Conservation (phyloP, 2,888 invertebrate species). For the Chydorus sphaericus region DNA sequence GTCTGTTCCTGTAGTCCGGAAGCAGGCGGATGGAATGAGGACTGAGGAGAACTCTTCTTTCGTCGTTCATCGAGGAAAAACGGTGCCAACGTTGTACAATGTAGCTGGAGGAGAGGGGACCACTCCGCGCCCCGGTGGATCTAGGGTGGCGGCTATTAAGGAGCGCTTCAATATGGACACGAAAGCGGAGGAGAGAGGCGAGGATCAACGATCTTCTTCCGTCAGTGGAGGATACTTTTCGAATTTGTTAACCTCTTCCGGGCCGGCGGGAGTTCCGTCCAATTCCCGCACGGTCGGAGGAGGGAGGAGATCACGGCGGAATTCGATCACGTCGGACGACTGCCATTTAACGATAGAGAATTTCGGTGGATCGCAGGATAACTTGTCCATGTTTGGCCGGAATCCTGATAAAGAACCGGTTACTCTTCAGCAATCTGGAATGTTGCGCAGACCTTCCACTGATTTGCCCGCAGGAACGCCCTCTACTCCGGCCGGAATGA, state of each 20-base stretch:
- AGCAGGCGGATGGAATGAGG: not conserved
- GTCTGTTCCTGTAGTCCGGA: not conserved
- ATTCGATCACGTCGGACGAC: slow-evolving; percentile 63
- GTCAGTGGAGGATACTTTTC: too few species aligned
- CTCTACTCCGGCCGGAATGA: slow-evolving; percentile 10
- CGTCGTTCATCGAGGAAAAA: slow-evolving; percentile 64
- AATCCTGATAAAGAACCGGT: slow-evolving; percentile 63
- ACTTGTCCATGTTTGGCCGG: slow-evolving; percentile 57
- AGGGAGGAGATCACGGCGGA: slow-evolving; percentile 66
- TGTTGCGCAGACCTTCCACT: slow-evolving; percentile 16
- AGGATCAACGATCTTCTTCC: slow-evolving; percentile 19
- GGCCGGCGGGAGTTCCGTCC: slow-evolving; percentile 68
- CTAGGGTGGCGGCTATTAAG: slow-evolving; percentile 42
- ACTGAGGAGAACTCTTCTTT: slow-evolving; percentile 36
- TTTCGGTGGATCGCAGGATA: slow-evolving; percentile 74
- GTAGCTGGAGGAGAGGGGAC: slow-evolving; percentile 26
- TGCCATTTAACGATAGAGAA: slow-evolving; percentile 79
- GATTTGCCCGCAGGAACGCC: slow-evolving; percentile 9
- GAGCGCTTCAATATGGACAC: slow-evolving; percentile 46
- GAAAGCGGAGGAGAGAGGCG: slow-evolving; percentile 51
- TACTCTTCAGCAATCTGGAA: slow-evolving; percentile 20
- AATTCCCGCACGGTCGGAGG: slow-evolving; percentile 44
- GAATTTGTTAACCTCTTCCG: too few species aligned
- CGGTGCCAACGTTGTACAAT: slow-evolving; percentile 55
- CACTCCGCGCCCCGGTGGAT: slow-evolving; percentile 41